Conservation (phyloP, 2,888 invertebrate species). For the Drosophila paramelanica region DNA sequence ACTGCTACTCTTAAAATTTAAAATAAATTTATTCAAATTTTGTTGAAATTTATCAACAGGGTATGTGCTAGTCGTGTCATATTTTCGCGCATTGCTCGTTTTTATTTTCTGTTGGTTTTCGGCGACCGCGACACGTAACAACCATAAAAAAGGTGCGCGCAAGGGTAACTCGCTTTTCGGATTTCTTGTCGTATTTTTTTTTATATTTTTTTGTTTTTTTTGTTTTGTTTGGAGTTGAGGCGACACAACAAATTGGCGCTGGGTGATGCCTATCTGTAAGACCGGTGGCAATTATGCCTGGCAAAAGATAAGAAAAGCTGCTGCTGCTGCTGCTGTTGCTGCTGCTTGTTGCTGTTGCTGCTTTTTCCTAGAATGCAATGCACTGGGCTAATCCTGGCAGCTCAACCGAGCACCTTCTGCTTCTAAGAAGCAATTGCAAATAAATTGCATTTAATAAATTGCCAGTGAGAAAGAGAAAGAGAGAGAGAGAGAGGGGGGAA, state of each 20-base stretch:
- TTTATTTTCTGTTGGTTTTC: constrained; percentile 53
- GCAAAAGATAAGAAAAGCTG: constrained; percentile 26
- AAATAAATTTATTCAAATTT: too few species aligned
- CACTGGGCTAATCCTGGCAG: constrained; percentile 54
- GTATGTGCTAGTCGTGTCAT: constrained; percentile 15
- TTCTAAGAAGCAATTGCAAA: constrained; percentile 79
- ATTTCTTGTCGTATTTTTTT: constrained; percentile 24
- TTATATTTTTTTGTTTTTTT: not conserved
- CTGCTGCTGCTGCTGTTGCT: not conserved
- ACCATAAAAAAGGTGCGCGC: constrained; percentile 83
- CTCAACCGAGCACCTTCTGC: constrained; percentile 69
- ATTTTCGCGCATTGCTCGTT: not conserved
- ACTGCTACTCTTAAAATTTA: too few species aligned
- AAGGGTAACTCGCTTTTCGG: constrained; percentile 62
- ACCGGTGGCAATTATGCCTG: constrained; percentile 80
- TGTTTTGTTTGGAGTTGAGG: constrained; percentile 23
- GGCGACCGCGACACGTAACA: constrained; percentile 79
- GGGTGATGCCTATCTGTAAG: constrained; percentile 79
- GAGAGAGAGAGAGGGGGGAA: not conserved
- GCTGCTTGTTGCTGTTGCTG: constrained; percentile 2
- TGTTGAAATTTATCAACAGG: not conserved
- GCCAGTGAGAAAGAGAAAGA: constrained; percentile 12
- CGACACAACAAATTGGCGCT: constrained; percentile 71
- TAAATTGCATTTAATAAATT: constrained; percentile 80
- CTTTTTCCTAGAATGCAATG: constrained; percentile 65